Base-by-base conservation (phyloP, 2,888 invertebrate genomes). In the Trichogramma dendrolimi region DNA sequence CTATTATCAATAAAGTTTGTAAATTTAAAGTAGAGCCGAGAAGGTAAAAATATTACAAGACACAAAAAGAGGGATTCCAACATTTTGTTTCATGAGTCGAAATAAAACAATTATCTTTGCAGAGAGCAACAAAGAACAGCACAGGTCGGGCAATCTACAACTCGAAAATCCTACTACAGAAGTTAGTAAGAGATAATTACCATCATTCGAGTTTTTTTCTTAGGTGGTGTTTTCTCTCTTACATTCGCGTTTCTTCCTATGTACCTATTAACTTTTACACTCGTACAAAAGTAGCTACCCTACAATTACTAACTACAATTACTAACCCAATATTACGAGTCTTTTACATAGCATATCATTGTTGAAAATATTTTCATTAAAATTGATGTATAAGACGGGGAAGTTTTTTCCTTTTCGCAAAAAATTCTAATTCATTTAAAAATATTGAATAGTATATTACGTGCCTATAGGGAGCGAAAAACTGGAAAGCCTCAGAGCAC, bases 141-240 rank as follows among this genome's bases (percentile, higher is more conserved):
- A 51, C 62, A 64, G 63, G 59, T 60, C 64, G 62, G 62, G 66
- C 61, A 66, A 67, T 66, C 64, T 67, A 65, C 63, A 27, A 63
- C 63, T 56, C 64, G 54, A 65, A 27, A 67, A 68, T 67, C 62
- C 62, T 60, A 65, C 67, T 66, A 66, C 65, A 65, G 67, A 60
- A 70, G 63, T 68, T 68, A 68, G 66, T 65, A 67, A 67, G 66
- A 68, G 68, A 70, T 69, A 70, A 70, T 70, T 69, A 68, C 68
- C 67, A 70, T 70, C 65, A 67, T 67, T 63, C 54, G 68, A 68
- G 64, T 63, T 67, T 64, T 65, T 64, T 67, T 68, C 64, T 27
- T 27, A 27, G 27, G 27, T 27, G 27, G 27, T 27, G n/a, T 46
- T 46, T 46, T 46, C 46, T 46, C 46, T 46, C 46, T 46, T 8